Evolutionary conservation across 2,888 invertebrate species (phyloP), one percentile per base, ranked within the genome.

Genomic region (Pheosia tremula): DNA sequence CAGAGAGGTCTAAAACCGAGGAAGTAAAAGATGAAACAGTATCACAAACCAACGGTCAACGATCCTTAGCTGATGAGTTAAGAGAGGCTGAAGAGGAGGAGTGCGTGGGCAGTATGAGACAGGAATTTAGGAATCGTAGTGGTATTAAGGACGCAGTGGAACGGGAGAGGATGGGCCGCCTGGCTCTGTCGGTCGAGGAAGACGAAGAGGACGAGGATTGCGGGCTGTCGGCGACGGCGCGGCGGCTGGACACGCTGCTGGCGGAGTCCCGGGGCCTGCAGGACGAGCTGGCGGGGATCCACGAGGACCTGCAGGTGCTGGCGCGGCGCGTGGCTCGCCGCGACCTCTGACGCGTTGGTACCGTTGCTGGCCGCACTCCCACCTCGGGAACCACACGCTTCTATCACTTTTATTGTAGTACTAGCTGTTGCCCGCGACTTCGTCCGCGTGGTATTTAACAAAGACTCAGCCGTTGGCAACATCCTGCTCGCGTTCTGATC

Each of bases 291-390:
- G 89, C 90, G 9, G 91, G 85, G 79, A 94, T 94, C 79, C 91
- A 92, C 74, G 85, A 88, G 66, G 94, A 94, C 88, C 88, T 94
- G 83, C 93, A 94, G 91, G 94, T 94, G 93, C 93, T 93, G 86
- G 90, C 88, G 69, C 86, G 87, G 76, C 93, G 93, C 85, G 84
- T 87, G 82, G 79, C 87, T 68, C 86, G 86, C 84, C 82, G 82
- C 83, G 74, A 84, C 86, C 80, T 79, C 82, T 91, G 89, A 90
- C 87, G 88, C 88, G 91, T 90, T 87, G 86, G 91, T 90, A 90
- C 89, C 84, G 78, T 81, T 79, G 67, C 24, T 56, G 56, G 56
- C 79, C 78, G 72, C 72, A 78, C 74, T 74, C 74, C 73, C 69
- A 74, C 61, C 60, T 56, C 47, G 60, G 59, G 55, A 58, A 59